Evolutionary conservation across 1,140 invertebrate species (phyloP), one percentile per base, ranked within the genome.

Genomic region (Leptinotarsa defecta): DNA sequence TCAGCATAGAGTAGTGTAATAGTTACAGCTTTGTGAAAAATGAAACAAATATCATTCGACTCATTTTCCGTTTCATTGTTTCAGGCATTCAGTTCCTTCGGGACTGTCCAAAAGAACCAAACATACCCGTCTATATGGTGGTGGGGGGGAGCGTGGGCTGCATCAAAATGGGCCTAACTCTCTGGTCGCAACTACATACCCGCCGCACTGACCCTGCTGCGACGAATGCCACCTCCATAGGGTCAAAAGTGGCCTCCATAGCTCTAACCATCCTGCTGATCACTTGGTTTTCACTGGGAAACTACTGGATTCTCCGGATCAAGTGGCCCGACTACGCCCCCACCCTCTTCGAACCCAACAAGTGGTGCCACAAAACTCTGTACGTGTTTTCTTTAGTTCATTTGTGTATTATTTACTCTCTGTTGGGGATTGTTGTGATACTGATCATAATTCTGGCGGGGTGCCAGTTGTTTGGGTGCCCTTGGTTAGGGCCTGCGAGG

Each of bases 111-210:
- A 88, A 89, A n/a, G 92, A 95, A 84, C 90, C 91, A 0, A 88
- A 91, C 71, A 92, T 95, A 71, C 93, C 94, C 0, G 89, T 95
- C 15, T 96, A 95, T 85, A 92, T 95, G 90, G 89, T 95, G 52
- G 93, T 95, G 13, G 93, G 93, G 1, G 94, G 94, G 0, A 88
- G 87, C 8, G 89, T 94, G 24, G 93, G 94, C 0, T 88, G 90
- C 2, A 85, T 92, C 0, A 91, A 92, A 77, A 91, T 94, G 86
- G 86, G 91, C 13, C 90, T 92, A 88, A 85, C 91, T 20, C 86
- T 94, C 13, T 94, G 91, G 87, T 87, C 88, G 2, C 92, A 94
- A 83, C 88, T 94, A 13, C 86, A 88, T 62, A 89, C 88, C 0
- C 86, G 90, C 6, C 86, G 88, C n/a, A 85, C 89, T 17, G 89